Evolutionary conservation across 2,113 vertebrate species (phyloP).

Genomic region (Montifringilla adamsi): DNA sequence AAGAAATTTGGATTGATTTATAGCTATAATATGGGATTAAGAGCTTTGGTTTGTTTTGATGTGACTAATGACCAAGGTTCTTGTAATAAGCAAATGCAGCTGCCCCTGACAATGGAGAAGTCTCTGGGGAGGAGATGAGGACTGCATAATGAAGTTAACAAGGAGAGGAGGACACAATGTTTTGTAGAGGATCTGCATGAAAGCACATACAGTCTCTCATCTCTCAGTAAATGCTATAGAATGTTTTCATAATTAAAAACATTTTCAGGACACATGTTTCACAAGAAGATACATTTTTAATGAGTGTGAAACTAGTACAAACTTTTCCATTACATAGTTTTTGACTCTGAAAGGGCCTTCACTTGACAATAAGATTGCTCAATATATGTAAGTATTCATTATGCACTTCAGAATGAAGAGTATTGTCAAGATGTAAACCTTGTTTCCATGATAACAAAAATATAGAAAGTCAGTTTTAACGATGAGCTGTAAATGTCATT

Average conservation of each 20-base stretch:
- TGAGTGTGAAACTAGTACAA: not conserved
- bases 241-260: not conserved
- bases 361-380: not conserved
- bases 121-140: slow-evolving; percentile 21
- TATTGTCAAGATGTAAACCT: not conserved
- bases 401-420: not conserved
- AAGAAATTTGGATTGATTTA: slow-evolving; percentile 41
- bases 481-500: not conserved
- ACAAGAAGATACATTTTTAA: not conserved
- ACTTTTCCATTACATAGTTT: not conserved
- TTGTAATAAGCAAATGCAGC: slow-evolving; percentile 60
- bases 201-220: not conserved
- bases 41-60: slow-evolving; percentile 34
- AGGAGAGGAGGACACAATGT: not conserved
- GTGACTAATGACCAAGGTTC: slow-evolving; percentile 36
- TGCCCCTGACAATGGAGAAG: slow-evolving; percentile 59
- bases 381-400: not conserved
- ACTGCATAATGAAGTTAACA: slow-evolving; percentile 29
- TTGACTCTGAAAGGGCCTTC: not conserved
- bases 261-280: not conserved
- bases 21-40: slow-evolving; percentile 1
- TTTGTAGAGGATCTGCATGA: not conserved
- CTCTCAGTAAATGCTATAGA: not conserved
- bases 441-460: not conserved
- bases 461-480: not conserved